Evolutionary conservation across 2,888 invertebrate species (phyloP).

Genomic region (Drosophila aldrichi): DNA sequence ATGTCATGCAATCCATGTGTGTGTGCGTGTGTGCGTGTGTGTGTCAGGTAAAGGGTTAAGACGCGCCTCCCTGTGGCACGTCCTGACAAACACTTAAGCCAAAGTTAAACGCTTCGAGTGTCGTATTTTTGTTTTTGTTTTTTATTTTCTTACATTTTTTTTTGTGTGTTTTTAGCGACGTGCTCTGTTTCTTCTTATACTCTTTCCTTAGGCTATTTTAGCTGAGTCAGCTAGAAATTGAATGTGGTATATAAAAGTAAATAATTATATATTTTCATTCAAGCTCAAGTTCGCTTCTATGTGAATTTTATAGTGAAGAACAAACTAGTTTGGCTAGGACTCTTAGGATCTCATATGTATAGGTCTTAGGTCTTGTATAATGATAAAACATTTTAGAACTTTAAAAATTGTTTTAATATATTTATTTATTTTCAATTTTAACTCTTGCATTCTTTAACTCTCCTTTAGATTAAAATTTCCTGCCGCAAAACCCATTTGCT

Average conservation of each 20-base stretch:
- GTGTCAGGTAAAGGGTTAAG: conserved; percentile 50
- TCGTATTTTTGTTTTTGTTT: conserved; percentile 75
- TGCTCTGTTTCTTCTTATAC: conserved; percentile 36
- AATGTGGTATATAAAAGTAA: background rate
- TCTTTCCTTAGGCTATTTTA: background rate
- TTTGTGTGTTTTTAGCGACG: conserved; percentile 41
- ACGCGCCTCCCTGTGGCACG: conserved; percentile 58
- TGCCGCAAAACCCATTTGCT: too few relatives aligned
- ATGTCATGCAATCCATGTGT: conserved; percentile 13
- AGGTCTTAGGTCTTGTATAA: too few relatives aligned
- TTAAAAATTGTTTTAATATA: too few relatives aligned
- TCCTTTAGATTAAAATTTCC: background rate
- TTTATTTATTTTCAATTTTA: background rate
- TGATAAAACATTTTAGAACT: too few relatives aligned
- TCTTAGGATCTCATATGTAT: too few relatives aligned
- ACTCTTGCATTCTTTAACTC: background rate
- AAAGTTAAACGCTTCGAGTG: conserved; percentile 81
- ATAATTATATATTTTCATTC: background rate
- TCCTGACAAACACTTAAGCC: conserved; percentile 78
- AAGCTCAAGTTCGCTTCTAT: background rate
- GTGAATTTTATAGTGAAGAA: background rate
- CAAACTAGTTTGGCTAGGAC: too few relatives aligned
- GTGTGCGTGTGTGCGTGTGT: conserved; percentile 7
- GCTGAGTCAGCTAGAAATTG: background rate
- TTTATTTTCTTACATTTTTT: background rate